Evolutionary conservation across 2,888 invertebrate genomes (phyloP).

Genomic region (Chymomyza caudatula): DNA sequence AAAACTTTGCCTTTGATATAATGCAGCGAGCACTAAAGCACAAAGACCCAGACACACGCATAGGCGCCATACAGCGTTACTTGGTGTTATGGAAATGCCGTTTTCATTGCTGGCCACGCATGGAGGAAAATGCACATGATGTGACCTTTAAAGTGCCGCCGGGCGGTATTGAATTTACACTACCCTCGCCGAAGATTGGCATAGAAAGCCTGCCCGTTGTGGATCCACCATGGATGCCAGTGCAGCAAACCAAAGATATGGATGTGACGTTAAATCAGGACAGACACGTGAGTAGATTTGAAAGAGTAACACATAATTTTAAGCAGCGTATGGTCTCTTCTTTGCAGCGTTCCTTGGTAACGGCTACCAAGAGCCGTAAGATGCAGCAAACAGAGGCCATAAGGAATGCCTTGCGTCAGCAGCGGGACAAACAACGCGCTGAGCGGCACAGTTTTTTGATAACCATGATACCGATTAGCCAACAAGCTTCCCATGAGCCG

Average conservation of each 20-base stretch:
- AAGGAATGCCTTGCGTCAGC: slow-evolving; percentile 94
- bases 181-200: slow-evolving; percentile 99
- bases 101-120: slow-evolving; percentile 99
- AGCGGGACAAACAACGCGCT: slow-evolving; percentile 96
- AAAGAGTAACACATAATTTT: slow-evolving; percentile 5
- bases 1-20: slow-evolving; percentile 91
- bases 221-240: slow-evolving; percentile 99
- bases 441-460: slow-evolving; percentile 97
- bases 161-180: slow-evolving; percentile 98
- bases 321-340: slow-evolving; percentile 1
- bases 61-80: slow-evolving; percentile 90
- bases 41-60: slow-evolving; percentile 88
- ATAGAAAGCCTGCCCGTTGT: slow-evolving; percentile 95
- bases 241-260: slow-evolving; percentile 98
- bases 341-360: slow-evolving; percentile 92
- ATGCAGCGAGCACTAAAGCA: slow-evolving; percentile 94
- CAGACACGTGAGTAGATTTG: slow-evolving; percentile 85
- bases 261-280: slow-evolving; percentile 99
- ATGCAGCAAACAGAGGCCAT: slow-evolving; percentile 99
- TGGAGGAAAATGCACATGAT: slow-evolving; percentile 97
- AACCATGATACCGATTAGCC: slow-evolving; percentile 95
- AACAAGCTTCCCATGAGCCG: slow-evolving; percentile 97
- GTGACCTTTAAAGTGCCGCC: slow-evolving; percentile 98
- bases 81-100: slow-evolving; percentile 97
- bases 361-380: slow-evolving; percentile 98